Conservation (phyloP, 2,113 vertebrate genomes). For the Chionis minor region DNA sequence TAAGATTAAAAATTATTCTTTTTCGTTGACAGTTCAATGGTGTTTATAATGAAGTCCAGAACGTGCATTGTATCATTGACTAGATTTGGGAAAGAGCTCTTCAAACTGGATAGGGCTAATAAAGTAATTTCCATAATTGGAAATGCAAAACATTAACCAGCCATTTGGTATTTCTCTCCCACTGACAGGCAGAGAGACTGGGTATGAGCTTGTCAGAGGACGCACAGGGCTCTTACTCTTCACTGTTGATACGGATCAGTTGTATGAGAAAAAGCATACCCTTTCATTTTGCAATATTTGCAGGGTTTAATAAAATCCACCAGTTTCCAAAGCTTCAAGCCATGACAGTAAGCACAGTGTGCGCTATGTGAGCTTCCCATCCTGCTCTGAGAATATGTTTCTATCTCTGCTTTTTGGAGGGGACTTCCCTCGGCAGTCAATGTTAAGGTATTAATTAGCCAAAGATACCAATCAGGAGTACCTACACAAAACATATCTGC, state of each 20-base stretch:
- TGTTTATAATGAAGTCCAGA: background rate
- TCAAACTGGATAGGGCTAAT: background rate
- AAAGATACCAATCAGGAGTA: background rate
- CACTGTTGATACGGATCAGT: background rate
- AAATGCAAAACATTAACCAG: constrained; percentile 32
- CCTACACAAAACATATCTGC: background rate
- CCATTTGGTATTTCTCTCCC: constrained; percentile 43
- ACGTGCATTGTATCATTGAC: background rate
- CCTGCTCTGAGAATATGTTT: background rate
- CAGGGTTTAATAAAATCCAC: background rate
- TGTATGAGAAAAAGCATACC: background rate
- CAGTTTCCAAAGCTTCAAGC: background rate
- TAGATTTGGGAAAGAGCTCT: constrained; percentile 28
- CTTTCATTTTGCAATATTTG: background rate
- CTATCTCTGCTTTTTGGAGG: background rate
- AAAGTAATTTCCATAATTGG: constrained; percentile 42
- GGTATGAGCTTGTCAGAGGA: background rate
- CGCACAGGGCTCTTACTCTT: background rate
- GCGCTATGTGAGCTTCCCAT: background rate
- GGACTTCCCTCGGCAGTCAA: background rate
- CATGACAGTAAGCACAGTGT: background rate
- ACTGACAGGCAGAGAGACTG: constrained; percentile 23
- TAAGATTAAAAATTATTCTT: background rate
- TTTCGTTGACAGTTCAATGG: background rate
- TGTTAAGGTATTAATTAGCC: background rate